Evolutionary conservation across 2,888 invertebrate species (phyloP), one percentile per base, ranked within the genome.

Genomic region (Trichopria drosophilae): DNA sequence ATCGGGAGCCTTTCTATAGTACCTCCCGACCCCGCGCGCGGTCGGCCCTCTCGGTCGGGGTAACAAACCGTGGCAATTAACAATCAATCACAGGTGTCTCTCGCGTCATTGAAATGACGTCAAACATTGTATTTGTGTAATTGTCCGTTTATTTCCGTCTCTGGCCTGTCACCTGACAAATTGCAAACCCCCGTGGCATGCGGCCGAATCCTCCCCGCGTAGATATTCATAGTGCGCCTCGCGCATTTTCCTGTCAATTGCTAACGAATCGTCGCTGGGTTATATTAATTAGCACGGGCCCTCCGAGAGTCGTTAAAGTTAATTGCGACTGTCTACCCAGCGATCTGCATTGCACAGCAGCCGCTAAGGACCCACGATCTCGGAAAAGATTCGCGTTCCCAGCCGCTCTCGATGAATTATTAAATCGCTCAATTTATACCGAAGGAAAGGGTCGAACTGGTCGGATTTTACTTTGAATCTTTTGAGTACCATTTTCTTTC

Each of bases 51-150:
- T 48, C 61, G 62, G 55, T 60, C 63, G 62, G 69, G 67, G 71
- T 74, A 74, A 74, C 74, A 72, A 73, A 72, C 73, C 72, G 72
- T 71, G 72, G 68, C 74, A 75, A 75, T 75, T 75, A 75, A 73
- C 74, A 72, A 73, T 74, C 74, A 74, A 75, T 75, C 74, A 72
- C 71, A 67, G 69, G 70, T 68, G 69, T 70, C 72, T 70, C 73
- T 71, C 69, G 71, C 73, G 70, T 72, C 74, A 74, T 73, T 74
- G 73, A 74, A 73, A 72, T 73, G 72, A 72, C 72, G 72, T 74
- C 72, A 73, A 74, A 73, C 72, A 71, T 73, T 73, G 74, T 71
- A 71, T 72, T 73, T 71, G 72, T 71, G 73, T 74, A 73, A 75
- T 74, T 73, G 75, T 73, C 74, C 75, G 73, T 73, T 75, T 75